Evolutionary conservation across 1,140 invertebrate genomes (phyloP).

Genomic region (Hylaeus volcanicus): DNA sequence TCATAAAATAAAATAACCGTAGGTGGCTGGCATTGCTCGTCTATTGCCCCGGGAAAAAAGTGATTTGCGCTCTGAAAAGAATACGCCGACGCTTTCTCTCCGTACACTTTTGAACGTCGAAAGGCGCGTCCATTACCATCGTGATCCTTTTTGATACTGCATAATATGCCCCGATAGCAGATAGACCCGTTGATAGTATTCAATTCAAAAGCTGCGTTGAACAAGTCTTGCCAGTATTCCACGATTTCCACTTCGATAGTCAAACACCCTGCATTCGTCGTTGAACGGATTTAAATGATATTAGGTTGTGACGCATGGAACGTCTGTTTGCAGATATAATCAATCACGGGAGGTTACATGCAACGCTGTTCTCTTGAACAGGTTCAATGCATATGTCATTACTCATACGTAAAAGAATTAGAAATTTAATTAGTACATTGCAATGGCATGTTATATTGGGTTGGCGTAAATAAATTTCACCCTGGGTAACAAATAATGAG

Average conservation of each 20-base stretch:
- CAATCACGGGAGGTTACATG: too few species aligned
- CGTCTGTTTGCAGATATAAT: too few species aligned
- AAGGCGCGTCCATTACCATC: background rate
- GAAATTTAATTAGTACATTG: too few species aligned
- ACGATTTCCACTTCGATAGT: background rate
- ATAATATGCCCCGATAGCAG: conserved; percentile 16
- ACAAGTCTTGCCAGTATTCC: background rate
- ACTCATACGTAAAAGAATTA: too few species aligned
- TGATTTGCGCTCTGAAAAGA: background rate
- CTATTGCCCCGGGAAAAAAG: background rate
- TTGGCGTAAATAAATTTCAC: too few species aligned
- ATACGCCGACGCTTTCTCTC: background rate
- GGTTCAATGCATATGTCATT: too few species aligned
- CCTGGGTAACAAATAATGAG: too few species aligned
- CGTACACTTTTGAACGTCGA: background rate
- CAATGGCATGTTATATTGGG: too few species aligned
- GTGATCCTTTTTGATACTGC: conserved; percentile 22
- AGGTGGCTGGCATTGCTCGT: conserved; percentile 7
- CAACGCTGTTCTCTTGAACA: too few species aligned
- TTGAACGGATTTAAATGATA: background rate
- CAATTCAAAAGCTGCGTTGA: background rate
- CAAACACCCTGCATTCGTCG: background rate
- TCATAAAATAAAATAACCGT: conserved; percentile 62
- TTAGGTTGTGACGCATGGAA: too few species aligned
- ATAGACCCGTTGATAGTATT: background rate